phyloP scores from a whole-genome alignment of 2,888 invertebrate species.

The Hemaris fuciformis region DNA sequence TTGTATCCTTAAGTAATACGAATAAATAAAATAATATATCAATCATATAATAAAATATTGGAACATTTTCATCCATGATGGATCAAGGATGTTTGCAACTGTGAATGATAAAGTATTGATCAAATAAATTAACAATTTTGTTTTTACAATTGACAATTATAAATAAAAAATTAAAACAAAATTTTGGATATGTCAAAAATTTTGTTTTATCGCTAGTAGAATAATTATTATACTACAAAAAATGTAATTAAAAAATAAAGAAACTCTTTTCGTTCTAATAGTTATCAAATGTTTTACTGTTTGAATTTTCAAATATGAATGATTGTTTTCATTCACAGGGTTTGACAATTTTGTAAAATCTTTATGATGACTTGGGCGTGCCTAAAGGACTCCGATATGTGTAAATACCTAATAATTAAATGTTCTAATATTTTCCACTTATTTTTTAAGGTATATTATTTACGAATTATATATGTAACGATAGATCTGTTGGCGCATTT shows the following conservation, averaged over 20 bases:
- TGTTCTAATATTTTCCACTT: not conserved
- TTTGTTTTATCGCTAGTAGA: too few species aligned
- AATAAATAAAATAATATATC: too few species aligned
- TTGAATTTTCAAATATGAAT: too few species aligned
- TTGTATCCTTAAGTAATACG: too few species aligned
- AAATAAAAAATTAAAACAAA: not conserved
- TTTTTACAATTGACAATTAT: too few species aligned
- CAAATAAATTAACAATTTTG: not conserved
- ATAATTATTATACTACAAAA: too few species aligned
- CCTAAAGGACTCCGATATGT: conserved; percentile 7
- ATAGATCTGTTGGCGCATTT: not conserved
- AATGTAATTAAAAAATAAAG: too few species aligned
- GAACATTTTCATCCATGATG: too few species aligned
- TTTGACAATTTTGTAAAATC: not conserved
- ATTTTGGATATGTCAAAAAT: not conserved
- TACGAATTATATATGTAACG: not conserved
- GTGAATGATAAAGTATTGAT: not conserved
- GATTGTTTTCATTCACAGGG: not conserved
- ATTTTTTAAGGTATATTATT: not conserved
- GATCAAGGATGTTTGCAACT: not conserved
- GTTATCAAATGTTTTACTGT: too few species aligned
- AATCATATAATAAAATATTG: too few species aligned
- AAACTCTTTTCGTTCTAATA: too few species aligned
- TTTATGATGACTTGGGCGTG: not conserved
- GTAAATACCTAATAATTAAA: not conserved